phyloP scores from a whole-genome alignment of 2,888 invertebrate genomes.

The Ennomos fuscantarius region DNA sequence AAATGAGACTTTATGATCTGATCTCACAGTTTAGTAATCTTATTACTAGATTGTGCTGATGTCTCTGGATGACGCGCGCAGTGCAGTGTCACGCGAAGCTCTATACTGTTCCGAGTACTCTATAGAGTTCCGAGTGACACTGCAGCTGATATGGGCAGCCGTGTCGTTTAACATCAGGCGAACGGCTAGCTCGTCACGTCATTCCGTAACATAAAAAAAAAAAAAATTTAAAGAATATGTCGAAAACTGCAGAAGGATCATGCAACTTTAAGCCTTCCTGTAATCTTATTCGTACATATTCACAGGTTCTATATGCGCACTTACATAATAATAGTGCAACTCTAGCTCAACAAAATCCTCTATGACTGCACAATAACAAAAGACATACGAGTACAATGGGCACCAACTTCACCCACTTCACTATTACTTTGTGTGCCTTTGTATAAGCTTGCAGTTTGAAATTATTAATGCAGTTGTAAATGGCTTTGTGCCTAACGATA shows the following conservation, averaged over 20 bases:
- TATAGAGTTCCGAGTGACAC: no score
- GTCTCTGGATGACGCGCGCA: no score
- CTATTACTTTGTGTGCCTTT: conserved; percentile 47
- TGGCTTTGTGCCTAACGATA: conserved; percentile 27
- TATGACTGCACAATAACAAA: conserved; percentile 49
- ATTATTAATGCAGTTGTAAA: conserved; percentile 33
- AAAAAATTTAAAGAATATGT: no score
- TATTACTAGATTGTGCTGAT: no score
- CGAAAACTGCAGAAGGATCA: not conserved
- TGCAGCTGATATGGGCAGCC: no score
- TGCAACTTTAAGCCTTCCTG: not conserved
- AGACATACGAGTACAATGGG: conserved; percentile 27
- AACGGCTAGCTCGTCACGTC: no score
- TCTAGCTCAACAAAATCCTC: conserved; percentile 36
- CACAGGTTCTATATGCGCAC: not conserved
- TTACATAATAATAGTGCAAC: conserved; percentile 7
- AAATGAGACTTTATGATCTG: no score
- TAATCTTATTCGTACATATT: not conserved
- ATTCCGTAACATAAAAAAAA: no score
- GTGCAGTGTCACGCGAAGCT: no score
- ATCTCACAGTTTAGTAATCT: no score
- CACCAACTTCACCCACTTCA: conserved; percentile 45
- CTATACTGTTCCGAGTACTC: no score
- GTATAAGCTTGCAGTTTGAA: conserved; percentile 36
- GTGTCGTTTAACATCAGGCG: no score